These are phyloP conservation scores for Tribolium freemani DNA, from an alignment of 2,888 invertebrate genomes.

Conservation along the genomic window DNA sequence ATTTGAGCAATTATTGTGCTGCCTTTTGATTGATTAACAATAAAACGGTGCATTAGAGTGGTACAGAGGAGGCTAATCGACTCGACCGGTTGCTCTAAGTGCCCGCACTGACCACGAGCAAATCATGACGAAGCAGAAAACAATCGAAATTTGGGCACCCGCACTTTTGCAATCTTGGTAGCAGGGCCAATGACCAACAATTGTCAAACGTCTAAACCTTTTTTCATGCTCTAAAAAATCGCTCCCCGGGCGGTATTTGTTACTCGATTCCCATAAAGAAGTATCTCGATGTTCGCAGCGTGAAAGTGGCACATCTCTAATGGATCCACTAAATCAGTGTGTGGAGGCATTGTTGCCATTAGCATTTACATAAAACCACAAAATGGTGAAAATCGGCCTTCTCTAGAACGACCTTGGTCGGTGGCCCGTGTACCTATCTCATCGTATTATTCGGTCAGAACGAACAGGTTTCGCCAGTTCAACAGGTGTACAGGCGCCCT, in stretches of 20 bases:
- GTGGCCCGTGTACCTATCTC: constrained; percentile 48
- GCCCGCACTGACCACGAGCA: constrained; percentile 30
- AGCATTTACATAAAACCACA: constrained; percentile 32
- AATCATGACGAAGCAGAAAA: constrained; percentile 3
- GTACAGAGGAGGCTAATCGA: constrained; percentile 41
- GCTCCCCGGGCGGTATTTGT: constrained; percentile 12
- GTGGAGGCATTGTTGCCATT: constrained; percentile 16
- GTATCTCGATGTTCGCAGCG: constrained; percentile 38
- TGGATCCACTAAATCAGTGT: constrained; percentile 39
- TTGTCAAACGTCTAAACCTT: no score
- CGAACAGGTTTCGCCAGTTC: constrained; percentile 62
- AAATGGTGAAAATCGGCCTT: constrained; percentile 27
- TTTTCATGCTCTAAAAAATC: background rate
- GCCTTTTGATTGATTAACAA: constrained; percentile 45
- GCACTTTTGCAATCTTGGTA: no score
- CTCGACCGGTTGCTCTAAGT: constrained; percentile 37
- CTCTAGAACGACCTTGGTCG: constrained; percentile 48
- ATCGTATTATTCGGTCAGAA: constrained; percentile 54
- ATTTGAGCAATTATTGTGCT: constrained; percentile 43
- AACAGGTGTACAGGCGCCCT: constrained; percentile 62
- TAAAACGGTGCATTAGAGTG: constrained; percentile 45
- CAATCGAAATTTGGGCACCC: no score
- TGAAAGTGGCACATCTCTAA: constrained; percentile 46
- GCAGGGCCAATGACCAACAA: no score
- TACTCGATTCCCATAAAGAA: constrained; percentile 39